Percentiles rank a stretch among this genome's conserved stretches.
Conservation (phyloP, 2,888 invertebrate genomes). For the Latrodectus elegans region DNA sequence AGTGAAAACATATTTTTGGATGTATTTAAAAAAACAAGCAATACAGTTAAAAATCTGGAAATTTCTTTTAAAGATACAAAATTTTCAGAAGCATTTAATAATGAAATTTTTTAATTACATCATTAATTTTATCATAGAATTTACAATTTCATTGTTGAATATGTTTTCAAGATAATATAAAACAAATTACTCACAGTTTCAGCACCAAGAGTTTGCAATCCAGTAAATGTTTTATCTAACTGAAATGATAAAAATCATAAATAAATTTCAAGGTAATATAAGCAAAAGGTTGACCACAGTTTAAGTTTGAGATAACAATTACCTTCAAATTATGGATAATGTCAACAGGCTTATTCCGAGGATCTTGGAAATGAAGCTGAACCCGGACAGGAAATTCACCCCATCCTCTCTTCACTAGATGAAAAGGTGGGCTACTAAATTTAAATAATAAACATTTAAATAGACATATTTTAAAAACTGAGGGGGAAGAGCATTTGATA, state of each 20-base stretch:
- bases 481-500: no score
- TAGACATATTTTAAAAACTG: no score
- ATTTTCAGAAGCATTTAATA: no score
- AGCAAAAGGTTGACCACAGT: background rate
- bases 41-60: no score
- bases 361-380: slow-evolving; percentile 85
- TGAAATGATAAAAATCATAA: slow-evolving; percentile 73
- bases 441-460: slow-evolving; percentile 64
- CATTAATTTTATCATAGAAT: no score
- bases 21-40: no score
- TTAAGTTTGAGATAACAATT: slow-evolving; percentile 10
- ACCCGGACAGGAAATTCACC: slow-evolving; percentile 91
- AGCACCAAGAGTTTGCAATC: slow-evolving; percentile 87
- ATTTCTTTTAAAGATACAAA: no score
- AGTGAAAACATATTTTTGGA: no score
- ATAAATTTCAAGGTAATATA: background rate
- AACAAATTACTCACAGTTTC: slow-evolving; percentile 81
- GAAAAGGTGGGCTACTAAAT: slow-evolving; percentile 85
- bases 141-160: no score
- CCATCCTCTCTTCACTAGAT: slow-evolving; percentile 90
- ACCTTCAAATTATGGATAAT: slow-evolving; percentile 81
- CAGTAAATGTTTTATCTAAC: slow-evolving; percentile 87
- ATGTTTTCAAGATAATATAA: background rate
- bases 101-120: no score
- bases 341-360: slow-evolving; percentile 85